Base-by-base conservation (phyloP, 1,140 invertebrate species). In the Gonioctena quinquepunctata region DNA sequence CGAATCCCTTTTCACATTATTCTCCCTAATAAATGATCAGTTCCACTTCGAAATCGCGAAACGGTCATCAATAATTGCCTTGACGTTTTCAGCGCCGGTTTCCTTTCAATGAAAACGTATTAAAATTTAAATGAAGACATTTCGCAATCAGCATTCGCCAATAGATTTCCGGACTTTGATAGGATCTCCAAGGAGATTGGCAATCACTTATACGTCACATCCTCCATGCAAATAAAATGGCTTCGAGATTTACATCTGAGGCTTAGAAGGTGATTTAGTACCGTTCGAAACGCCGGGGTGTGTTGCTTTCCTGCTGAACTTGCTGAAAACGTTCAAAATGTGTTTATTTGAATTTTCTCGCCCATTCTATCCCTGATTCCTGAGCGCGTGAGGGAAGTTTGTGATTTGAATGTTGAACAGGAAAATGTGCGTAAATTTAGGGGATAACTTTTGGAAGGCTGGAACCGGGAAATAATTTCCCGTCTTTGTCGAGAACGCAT, bases 111-210 rank as follows among this genome's bases (percentile, higher is more conserved):
- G 69, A 72, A 75, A 79, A 67, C 72, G 77, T 76, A 80, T 80
- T 80, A 80, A 80, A 80, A 79, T 79, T 79, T 76, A 80, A 80
- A 80, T 79, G 75, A 78, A 79, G 78, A 80, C 77, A 76, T 80
- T 80, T 79, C 77, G 78, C 78, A 79, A 80, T 79, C 79, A 77
- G 74, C 71, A 73, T 78, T 76, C 70, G 76, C 78, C 78, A 81
- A 81, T 81, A 80, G 79, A 81, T 81, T 81, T 81, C 77, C 79
- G 77, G 74, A 59, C 22, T 73, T 60, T 62, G 77, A 77, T 79
- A 76, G 68, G 19, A 78, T 77, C 77, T 74, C 64, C 66, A 59
- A 75, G 70, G 78, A 79, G 77, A 79, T 79, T 79, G 77, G 76
- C 79, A 79, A 81, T 81, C 79, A 72, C 77, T 79, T 80, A 79